A percentile compares a stretch with the other conserved stretches of the same genome.
Conservation (phyloP, 2,797 vertebrate genomes). For the Rhyacichthys aspro region DNA sequence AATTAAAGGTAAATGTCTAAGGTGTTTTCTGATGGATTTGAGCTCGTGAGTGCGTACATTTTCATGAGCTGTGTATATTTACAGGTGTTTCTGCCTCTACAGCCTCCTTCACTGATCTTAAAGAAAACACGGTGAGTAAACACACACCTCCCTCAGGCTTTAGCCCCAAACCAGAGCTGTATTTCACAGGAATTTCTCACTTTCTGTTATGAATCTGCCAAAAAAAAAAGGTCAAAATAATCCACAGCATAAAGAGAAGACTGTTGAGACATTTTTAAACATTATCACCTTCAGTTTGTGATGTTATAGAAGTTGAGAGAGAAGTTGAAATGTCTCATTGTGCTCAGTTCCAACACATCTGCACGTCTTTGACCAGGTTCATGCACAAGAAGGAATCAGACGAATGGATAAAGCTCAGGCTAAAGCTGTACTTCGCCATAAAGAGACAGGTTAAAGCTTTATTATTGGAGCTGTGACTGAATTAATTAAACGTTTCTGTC, state of each 20-base stretch:
- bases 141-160: slow-evolving; percentile 31
- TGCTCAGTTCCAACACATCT: too few relatives aligned
- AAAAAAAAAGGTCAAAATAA: slow-evolving; percentile 25
- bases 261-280: slow-evolving; percentile 35
- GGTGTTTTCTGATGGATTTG: slow-evolving; percentile 6
- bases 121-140: slow-evolving; percentile 58
- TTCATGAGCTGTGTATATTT: slow-evolving; percentile 12
- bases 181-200: slow-evolving; percentile 43
- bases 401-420: too few relatives aligned
- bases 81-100: slow-evolving; percentile 26
- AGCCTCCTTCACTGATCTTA: slow-evolving; percentile 26
- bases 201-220: slow-evolving; percentile 39
- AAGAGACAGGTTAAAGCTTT: too few relatives aligned
- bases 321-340: slow-evolving; percentile 21
- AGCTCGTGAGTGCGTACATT: background rate
- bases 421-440: too few relatives aligned
- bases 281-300: slow-evolving; percentile 18
- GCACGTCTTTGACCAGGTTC: too few relatives aligned
- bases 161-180: slow-evolving; percentile 7
- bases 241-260: slow-evolving; percentile 22
- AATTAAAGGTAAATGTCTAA: background rate
- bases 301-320: too few relatives aligned
- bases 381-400: too few relatives aligned
- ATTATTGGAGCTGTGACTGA: too few relatives aligned
- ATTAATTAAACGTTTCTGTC: too few relatives aligned